A percentile compares a stretch with the other conserved stretches of the same genome.
Conservation (phyloP, 1,140 invertebrate species). For the Diploscapter pachys region DNA sequence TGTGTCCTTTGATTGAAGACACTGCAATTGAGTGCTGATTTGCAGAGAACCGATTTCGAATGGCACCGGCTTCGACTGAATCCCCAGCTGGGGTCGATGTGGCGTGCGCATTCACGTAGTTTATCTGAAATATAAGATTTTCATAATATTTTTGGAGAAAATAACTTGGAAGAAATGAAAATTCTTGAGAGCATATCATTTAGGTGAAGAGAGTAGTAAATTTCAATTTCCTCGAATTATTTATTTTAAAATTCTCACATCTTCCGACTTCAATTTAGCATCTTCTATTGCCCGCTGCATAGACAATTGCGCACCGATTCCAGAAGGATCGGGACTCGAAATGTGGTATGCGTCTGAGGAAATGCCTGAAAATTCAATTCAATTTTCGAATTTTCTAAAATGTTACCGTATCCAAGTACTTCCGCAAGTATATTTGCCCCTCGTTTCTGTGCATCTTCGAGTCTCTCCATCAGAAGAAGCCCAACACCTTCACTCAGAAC, state of each 20-base stretch:
- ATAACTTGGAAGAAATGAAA: too few relatives aligned
- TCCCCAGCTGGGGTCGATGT: too few relatives aligned
- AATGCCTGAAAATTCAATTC: conserved; percentile 60
- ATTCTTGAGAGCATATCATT: too few relatives aligned
- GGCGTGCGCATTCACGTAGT: too few relatives aligned
- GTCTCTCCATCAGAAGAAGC: conserved; percentile 82
- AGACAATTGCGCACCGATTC: conserved; percentile 79
- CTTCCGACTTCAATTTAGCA: conserved; percentile 66
- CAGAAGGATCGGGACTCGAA: conserved; percentile 83
- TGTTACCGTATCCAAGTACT: conserved; percentile 80
- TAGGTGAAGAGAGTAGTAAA: too few relatives aligned
- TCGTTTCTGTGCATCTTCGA: conserved; percentile 76
- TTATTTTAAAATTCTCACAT: conserved; percentile 62
- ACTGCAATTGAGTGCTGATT: too few relatives aligned
- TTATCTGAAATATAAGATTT: too few relatives aligned
- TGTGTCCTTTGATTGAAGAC: conserved; percentile 49
- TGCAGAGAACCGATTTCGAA: too few relatives aligned
- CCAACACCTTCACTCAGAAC: conserved; percentile 95
- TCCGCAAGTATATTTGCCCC: conserved; percentile 84
- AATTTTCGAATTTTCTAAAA: conserved; percentile 17
- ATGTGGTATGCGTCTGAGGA: conserved; percentile 91
- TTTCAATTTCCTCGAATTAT: too few relatives aligned
- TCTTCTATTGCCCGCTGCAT: conserved; percentile 81
- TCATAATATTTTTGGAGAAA: too few relatives aligned
- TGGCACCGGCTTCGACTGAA: too few relatives aligned